Evolutionary conservation across 2,113 vertebrate species (phyloP).

Genomic region (Kobus ellipsiprymnus): DNA sequence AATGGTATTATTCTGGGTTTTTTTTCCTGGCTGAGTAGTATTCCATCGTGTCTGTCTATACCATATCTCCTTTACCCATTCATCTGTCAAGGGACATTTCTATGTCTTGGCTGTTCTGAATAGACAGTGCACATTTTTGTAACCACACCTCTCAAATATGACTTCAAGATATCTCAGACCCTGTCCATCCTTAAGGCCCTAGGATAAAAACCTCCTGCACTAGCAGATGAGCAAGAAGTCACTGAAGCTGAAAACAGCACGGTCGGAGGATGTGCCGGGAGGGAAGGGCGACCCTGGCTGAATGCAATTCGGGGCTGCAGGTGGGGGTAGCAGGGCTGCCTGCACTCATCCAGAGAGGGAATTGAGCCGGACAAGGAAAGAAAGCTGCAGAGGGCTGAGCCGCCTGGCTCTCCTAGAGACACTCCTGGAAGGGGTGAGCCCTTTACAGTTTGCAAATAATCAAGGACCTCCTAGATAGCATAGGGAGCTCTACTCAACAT

Average conservation of each 20-base stretch:
- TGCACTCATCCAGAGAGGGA: background rate
- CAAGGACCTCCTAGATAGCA: background rate
- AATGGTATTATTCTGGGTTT: background rate
- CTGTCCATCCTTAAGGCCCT: no score
- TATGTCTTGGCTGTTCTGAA: background rate
- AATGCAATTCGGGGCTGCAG: fast-evolving
- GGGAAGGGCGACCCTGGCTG: background rate
- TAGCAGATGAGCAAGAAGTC: background rate
- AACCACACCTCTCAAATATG: background rate
- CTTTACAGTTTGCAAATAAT: background rate
- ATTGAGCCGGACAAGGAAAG: fast-evolving
- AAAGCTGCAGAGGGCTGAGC: fast-evolving
- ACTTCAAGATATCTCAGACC: background rate
- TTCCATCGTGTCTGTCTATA: background rate
- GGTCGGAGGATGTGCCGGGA: fast-evolving
- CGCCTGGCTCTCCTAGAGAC: background rate
- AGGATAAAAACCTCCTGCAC: background rate
- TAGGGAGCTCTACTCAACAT: background rate
- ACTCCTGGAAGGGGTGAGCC: background rate
- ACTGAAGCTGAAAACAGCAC: fast-evolving
- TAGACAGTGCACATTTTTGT: background rate
- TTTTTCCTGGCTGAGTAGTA: background rate
- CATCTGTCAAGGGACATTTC: background rate
- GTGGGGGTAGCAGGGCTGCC: background rate
- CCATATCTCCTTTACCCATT: background rate